Evolutionary conservation across 1,140 invertebrate species (phyloP), one percentile per base, ranked within the genome.

Genomic region (Geopemphigus sp.): DNA sequence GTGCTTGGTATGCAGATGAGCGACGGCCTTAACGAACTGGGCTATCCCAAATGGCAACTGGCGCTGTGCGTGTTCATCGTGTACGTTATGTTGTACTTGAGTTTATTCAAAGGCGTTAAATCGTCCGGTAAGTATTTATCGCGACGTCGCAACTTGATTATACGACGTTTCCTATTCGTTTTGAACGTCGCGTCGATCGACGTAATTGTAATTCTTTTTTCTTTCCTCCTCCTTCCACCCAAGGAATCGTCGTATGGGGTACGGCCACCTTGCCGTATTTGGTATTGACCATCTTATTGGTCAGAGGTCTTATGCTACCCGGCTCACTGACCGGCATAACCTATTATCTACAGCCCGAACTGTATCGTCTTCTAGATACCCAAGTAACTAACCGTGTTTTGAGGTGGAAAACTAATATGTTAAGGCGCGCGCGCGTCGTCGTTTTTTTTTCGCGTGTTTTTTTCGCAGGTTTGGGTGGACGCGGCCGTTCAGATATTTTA

Each of bases 401-500:
- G 11, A 45, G 11, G 11, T n/a, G 39, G 11, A 45, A 45, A 45
- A 45, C 5, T 45, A 45, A n/a, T n/a, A n/a, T n/a, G n/a, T n/a
- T n/a, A n/a, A n/a, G n/a, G n/a, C n/a, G n/a, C n/a, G n/a, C n/a
- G 3, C 32, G 8, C 32, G 8, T 39, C 32, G 32, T 39, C 32
- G 32, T 39, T 3, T 39, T 50, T 50, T 50, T 50, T 50, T 66
- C n/a, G n/a, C n/a, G n/a, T n/a, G n/a, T n/a, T 39, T 66, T 66
- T 17, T 19, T 4, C 1, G 39, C 84, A 95, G 92, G 94, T 96
- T 26, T 97, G 95, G 95, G 91, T 93, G 47, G 95, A 96, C 85
- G 95, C 95, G 10, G 95, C 95, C 0, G 91, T 95, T 11, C 93
- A 95, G 86, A 93, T 97, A 82, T 96, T 97, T 85, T 97, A 94